Conservation (phyloP, 2,797 vertebrate genomes). For the Sebastes vulpes region DNA sequence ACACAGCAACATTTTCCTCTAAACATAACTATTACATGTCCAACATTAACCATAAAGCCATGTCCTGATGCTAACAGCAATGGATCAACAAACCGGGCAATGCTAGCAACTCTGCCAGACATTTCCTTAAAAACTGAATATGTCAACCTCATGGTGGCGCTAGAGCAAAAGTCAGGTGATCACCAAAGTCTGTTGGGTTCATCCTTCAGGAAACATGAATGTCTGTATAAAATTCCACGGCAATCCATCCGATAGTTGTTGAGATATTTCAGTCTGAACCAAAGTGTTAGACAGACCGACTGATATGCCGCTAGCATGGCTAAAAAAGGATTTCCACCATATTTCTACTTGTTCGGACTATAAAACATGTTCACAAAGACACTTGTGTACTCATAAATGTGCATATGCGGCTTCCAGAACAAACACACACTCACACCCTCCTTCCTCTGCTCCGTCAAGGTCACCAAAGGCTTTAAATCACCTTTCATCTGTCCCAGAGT, state of each 20-base stretch:
- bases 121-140: background rate
- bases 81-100: background rate
- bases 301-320: background rate
- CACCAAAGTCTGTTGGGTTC: background rate
- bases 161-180: background rate
- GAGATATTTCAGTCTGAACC: background rate
- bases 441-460: constrained; percentile 54
- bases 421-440: constrained; percentile 28
- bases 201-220: background rate
- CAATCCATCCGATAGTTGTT: background rate
- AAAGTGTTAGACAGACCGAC: background rate
- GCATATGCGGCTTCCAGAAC: constrained; percentile 17
- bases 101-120: background rate
- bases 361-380: constrained; percentile 13
- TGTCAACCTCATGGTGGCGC: background rate
- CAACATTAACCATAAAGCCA: background rate
- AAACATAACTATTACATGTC: background rate
- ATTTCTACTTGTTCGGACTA: background rate
- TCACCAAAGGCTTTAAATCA: constrained; percentile 64
- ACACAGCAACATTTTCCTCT: background rate
- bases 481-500: constrained; percentile 22
- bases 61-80: background rate
- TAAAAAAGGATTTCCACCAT: background rate
- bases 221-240: background rate
- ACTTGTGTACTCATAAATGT: constrained; percentile 5